These are phyloP conservation scores for Acleris laterana DNA, from an alignment of 2,888 invertebrate genomes.

Conservation along the genomic window DNA sequence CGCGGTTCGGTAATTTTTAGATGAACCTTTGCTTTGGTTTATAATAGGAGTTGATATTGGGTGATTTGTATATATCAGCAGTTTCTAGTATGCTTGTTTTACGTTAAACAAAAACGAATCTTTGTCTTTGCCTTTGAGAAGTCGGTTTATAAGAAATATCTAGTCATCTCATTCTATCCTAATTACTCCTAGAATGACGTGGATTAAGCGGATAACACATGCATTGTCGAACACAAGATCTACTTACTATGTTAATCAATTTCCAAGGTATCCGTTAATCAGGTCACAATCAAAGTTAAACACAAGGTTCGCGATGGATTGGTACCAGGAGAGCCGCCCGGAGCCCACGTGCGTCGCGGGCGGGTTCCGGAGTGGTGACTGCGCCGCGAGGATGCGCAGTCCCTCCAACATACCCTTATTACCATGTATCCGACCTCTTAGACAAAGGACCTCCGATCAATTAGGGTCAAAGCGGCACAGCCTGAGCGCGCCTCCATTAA, in stretches of 20 bases:
- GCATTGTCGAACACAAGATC: constrained; percentile 18
- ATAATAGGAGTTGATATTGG: no score
- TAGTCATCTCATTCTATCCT: constrained; percentile 17
- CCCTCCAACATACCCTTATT: constrained; percentile 67
- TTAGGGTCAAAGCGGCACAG: constrained; percentile 56
- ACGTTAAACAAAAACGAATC: no score
- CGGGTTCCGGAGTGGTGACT: constrained; percentile 58
- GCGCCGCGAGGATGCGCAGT: constrained; percentile 77
- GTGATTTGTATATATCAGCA: no score
- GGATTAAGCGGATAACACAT: constrained; percentile 26
- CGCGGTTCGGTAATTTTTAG: no score
- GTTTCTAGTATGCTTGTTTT: no score
- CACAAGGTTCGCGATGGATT: constrained; percentile 60
- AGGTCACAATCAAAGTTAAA: constrained; percentile 37
- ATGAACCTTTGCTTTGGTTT: no score
- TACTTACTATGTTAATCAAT: constrained; percentile 30
- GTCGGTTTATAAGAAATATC: neutral
- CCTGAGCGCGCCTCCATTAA: constrained; percentile 43
- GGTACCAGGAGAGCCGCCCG: constrained; percentile 44
- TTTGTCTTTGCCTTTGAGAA: no score
- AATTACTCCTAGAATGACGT: constrained; percentile 1
- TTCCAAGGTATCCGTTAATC: constrained; percentile 29
- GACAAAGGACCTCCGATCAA: constrained; percentile 79
- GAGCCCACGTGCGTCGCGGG: constrained; percentile 66
- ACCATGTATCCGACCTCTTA: constrained; percentile 69